These are phyloP conservation scores for Callyntrura guangdongensis DNA, from an alignment of 2,888 invertebrate species.

Conservation along the genomic window DNA sequence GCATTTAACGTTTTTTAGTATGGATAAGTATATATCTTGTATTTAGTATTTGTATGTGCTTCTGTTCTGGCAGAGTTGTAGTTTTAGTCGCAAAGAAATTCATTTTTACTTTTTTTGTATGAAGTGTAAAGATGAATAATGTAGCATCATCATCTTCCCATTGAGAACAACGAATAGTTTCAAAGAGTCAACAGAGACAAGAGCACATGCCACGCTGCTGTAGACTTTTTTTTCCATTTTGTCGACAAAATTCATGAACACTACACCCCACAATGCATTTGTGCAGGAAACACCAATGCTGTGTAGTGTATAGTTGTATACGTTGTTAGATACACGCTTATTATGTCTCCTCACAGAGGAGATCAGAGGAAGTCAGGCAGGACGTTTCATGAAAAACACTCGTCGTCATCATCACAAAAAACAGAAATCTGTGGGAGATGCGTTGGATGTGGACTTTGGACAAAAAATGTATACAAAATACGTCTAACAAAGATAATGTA, in stretches of 20 bases:
- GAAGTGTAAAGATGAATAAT: neutral
- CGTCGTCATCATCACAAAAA: conserved; percentile 48
- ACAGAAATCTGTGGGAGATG: conserved; percentile 72
- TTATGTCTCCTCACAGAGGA: conserved; percentile 33
- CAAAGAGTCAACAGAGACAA: conserved; percentile 46
- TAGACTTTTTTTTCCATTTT: conserved; percentile 58
- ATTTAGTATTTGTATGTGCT: neutral
- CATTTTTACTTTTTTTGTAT: conserved; percentile 14
- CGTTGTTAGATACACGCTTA: conserved; percentile 43
- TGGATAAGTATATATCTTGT: neutral
- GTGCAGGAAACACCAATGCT: conserved; percentile 48
- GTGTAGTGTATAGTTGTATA: conserved; percentile 3
- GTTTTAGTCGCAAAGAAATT: neutral
- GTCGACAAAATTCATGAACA: conserved; percentile 47
- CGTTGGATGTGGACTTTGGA: conserved; percentile 58
- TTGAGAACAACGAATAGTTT: neutral
- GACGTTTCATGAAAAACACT: conserved; percentile 73
- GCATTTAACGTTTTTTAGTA: neutral
- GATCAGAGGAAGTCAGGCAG: conserved; percentile 61
- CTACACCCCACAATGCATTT: conserved; percentile 26
- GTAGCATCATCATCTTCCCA: conserved; percentile 19
- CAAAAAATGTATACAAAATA: neutral
- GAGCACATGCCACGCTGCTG: conserved; percentile 73
- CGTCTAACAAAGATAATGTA: conserved; percentile 29
- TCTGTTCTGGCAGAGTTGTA: neutral